Percentiles rank a stretch among this genome's conserved stretches.
These are phyloP conservation scores for Ommatoiulus sabulosus DNA, from an alignment of 2,888 invertebrate genomes.

Conservation along the genomic window DNA sequence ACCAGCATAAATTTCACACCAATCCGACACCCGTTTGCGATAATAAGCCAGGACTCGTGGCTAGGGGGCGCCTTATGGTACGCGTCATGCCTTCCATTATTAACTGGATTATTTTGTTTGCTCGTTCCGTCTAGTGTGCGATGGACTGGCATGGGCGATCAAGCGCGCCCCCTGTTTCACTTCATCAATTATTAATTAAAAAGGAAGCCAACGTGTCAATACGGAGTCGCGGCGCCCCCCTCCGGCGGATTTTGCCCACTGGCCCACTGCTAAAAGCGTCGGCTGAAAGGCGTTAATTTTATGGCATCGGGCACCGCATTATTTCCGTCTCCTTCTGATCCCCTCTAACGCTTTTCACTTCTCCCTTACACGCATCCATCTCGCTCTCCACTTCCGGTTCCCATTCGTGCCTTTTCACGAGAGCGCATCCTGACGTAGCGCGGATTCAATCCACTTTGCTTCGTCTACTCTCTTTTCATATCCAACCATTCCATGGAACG, in stretches of 20 bases:
- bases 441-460: background rate
- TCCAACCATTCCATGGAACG: no score
- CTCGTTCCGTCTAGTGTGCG: background rate
- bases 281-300: conserved; percentile 50
- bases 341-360: conserved; percentile 21
- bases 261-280: conserved; percentile 33
- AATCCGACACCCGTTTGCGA: background rate
- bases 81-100: background rate
- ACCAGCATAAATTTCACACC: conserved; percentile 10
- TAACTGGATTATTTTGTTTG: conserved; percentile 34
- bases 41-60: background rate
- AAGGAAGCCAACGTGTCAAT: conserved; percentile 51
- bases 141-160: conserved; percentile 39
- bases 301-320: conserved; percentile 22
- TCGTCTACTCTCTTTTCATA: no score
- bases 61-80: conserved; percentile 1
- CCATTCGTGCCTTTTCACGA: conserved; percentile 47
- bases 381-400: conserved; percentile 42
- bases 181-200: conserved; percentile 50
- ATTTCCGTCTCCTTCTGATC: conserved; percentile 45
- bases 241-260: conserved; percentile 21
- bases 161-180: conserved; percentile 42
- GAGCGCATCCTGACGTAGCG: conserved; percentile 18
- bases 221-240: background rate
- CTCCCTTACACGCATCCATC: background rate